A percentile compares a stretch with the other conserved stretches of the same genome.
phyloP scores from a whole-genome alignment of 2,113 vertebrate genomes.

The Pseudorasbora parva region DNA sequence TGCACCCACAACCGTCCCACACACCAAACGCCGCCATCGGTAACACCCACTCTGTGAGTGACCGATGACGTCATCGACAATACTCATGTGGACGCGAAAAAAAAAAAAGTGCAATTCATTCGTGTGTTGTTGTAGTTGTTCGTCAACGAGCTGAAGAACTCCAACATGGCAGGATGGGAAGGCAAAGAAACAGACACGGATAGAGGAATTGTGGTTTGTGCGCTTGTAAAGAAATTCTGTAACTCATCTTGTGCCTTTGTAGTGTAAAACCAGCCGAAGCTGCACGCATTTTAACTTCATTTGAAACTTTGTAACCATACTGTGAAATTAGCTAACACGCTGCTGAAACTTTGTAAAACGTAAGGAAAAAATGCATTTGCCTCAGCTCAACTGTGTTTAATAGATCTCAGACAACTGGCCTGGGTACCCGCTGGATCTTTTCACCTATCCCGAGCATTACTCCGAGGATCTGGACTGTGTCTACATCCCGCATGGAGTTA shows the following conservation, averaged over 20 bases:
- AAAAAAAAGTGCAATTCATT: neutral
- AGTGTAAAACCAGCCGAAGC: neutral
- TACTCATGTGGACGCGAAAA: neutral
- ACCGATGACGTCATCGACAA: slow-evolving; percentile 5
- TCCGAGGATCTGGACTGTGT: slow-evolving; percentile 85
- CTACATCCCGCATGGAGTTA: slow-evolving; percentile 88
- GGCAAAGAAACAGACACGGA: slow-evolving; percentile 48
- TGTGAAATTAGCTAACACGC: neutral
- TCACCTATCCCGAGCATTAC: slow-evolving; percentile 88
- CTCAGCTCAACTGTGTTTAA: neutral
- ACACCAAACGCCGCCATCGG: neutral
- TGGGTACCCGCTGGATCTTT: slow-evolving; percentile 88
- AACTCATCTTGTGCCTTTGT: neutral
- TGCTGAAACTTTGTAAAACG: neutral
- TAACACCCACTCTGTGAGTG: neutral
- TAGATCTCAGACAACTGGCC: slow-evolving; percentile 88
- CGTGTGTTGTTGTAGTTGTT: neutral
- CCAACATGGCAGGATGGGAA: slow-evolving; percentile 74
- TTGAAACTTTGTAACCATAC: neutral
- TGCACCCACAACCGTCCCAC: neutral
- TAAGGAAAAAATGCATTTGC: neutral
- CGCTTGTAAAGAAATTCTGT: neutral
- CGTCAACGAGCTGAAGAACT: slow-evolving; percentile 9
- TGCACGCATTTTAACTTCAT: neutral
- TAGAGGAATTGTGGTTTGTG: slow-evolving; percentile 72